These are phyloP conservation scores for Ephydatia muelleri DNA, from an alignment of 37 sponge, comb jelly and placozoan genomes.

Conservation along the genomic window DNA sequence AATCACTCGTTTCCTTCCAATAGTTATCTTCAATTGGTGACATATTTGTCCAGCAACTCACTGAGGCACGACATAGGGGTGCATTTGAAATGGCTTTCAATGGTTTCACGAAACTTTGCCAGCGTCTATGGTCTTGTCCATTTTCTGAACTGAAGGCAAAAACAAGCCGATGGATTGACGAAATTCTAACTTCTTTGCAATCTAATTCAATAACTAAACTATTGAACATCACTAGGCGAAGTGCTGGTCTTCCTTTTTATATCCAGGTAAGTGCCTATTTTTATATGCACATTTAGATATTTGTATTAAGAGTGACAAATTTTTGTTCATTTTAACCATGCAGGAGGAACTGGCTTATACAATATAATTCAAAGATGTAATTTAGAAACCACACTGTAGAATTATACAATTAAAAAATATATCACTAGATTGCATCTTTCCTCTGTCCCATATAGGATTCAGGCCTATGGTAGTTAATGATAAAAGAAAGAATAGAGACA, in stretches of 20 bases:
- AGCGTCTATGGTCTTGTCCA: conserved; percentile 62
- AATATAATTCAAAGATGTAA: too few species aligned
- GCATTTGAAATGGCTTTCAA: conserved; percentile 87
- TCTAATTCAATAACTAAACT: conserved; percentile 53
- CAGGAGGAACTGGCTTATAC: too few species aligned
- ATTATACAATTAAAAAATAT: too few species aligned
- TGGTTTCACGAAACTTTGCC: conserved; percentile 83
- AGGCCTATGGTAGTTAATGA: too few species aligned
- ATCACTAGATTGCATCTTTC: too few species aligned
- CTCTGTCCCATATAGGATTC: too few species aligned
- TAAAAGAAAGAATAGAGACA: too few species aligned
- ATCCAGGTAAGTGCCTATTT: not conserved
- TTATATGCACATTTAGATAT: not conserved
- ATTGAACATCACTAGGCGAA: conserved; percentile 70
- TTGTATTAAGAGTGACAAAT: too few species aligned
- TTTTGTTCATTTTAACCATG: too few species aligned
- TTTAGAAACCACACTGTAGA: too few species aligned
- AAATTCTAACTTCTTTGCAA: conserved; percentile 55
- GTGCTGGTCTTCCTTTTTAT: conserved; percentile 83
- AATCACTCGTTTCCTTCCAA: not conserved
- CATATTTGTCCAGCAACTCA: conserved; percentile 73
- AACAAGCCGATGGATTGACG: conserved; percentile 49
- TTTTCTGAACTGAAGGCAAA: conserved; percentile 2
- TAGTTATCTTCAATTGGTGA: conserved; percentile 58
- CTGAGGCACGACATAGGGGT: conserved; percentile 81